Percentiles rank a stretch among this genome's conserved stretches.
These are phyloP conservation scores for Venturia canescens DNA, from an alignment of 1,140 invertebrate genomes.

Conservation along the genomic window DNA sequence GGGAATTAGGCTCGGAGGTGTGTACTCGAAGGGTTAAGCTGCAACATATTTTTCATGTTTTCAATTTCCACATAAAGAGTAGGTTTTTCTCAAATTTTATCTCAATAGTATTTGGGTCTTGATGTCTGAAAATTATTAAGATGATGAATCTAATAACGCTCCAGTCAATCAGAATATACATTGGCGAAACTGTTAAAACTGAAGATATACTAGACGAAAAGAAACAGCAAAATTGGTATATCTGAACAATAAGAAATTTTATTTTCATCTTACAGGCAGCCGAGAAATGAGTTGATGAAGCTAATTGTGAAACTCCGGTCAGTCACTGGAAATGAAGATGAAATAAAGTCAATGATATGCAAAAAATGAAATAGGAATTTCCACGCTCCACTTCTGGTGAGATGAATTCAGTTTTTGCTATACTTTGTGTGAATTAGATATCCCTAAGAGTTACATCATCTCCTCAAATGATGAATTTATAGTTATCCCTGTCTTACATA, in stretches of 20 bases:
- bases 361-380: no score
- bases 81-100: no score
- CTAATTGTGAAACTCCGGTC: constrained; percentile 13
- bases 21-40: no score
- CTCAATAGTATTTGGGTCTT: no score
- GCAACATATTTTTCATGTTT: no score
- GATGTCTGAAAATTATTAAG: constrained; percentile 9
- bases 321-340: background rate
- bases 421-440: constrained; percentile 5
- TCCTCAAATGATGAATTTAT: constrained; percentile 63
- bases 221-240: no score
- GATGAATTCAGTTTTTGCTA: constrained; percentile 19
- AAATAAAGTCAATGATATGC: no score
- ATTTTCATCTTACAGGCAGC: background rate
- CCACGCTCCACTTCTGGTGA: background rate
- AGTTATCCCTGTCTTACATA: constrained; percentile 71
- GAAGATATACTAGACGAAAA: no score
- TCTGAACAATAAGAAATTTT: background rate
- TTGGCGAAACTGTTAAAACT: constrained; percentile 59
- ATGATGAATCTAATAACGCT: constrained; percentile 60
- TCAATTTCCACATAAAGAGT: no score
- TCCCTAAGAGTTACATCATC: constrained; percentile 5
- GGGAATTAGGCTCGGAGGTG: no score
- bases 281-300: background rate
- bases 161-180: constrained; percentile 64